These are phyloP conservation scores for Lepisosteus osseus DNA, from an alignment of 2,113 vertebrate species.

Conservation along the genomic window DNA sequence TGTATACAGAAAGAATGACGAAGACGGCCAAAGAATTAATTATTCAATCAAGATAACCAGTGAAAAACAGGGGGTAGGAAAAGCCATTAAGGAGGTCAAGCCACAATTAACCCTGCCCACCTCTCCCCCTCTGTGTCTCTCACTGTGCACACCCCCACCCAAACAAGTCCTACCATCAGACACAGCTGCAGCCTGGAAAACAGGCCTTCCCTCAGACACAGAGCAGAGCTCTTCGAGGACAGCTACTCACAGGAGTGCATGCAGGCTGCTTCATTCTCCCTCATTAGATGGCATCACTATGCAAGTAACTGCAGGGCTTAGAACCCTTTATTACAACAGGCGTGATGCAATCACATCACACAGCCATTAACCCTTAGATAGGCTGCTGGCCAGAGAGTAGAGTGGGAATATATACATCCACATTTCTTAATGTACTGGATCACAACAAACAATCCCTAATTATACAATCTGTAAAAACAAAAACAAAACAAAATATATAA, in stretches of 20 bases:
- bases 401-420: no score
- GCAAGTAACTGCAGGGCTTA: neutral
- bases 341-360: neutral
- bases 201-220: neutral
- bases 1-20: slow-evolving; percentile 15
- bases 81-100: slow-evolving; percentile 32
- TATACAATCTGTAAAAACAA: no score
- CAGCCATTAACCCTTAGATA: neutral
- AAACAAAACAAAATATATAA: no score
- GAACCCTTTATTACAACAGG: neutral
- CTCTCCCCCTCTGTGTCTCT: neutral
- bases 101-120: slow-evolving; percentile 39
- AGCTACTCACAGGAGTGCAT: slow-evolving; percentile 48
- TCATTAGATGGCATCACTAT: slow-evolving; percentile 14
- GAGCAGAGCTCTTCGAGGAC: neutral
- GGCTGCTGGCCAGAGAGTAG: no score
- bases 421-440: no score
- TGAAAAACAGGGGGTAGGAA: slow-evolving; percentile 9
- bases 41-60: slow-evolving; percentile 36
- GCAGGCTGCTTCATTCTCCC: slow-evolving; percentile 10
- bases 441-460: no score
- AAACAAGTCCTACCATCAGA: neutral
- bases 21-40: slow-evolving; percentile 25
- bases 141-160: neutral
- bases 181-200: slow-evolving; percentile 9